These are phyloP conservation scores for Tarsius wallacei DNA, from an alignment of 2,797 vertebrate genomes.

Conservation along the genomic window DNA sequence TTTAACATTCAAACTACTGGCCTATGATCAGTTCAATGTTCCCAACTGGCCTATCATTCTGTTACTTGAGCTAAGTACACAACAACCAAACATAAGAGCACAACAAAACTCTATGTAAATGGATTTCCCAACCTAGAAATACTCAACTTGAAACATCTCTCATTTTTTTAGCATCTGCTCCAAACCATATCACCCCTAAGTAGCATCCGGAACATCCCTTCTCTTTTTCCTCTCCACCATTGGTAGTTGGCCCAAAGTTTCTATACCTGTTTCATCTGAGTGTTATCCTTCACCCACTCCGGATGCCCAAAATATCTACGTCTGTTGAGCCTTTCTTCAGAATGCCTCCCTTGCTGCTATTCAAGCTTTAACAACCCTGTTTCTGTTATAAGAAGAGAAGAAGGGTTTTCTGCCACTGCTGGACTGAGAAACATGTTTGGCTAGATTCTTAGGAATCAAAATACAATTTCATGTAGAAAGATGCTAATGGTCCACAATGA, in stretches of 20 bases:
- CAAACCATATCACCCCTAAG: not conserved
- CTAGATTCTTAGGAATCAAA: slow-evolving; percentile 61
- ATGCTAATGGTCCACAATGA: slow-evolving; percentile 34
- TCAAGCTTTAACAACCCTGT: slow-evolving; percentile 34
- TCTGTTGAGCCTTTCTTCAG: slow-evolving; percentile 10
- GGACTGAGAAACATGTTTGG: not conserved
- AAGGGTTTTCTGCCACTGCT: not conserved
- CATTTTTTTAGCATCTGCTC: not conserved
- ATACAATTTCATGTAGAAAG: slow-evolving; percentile 38
- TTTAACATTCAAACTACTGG: slow-evolving; percentile 48
- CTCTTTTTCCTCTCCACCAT: slow-evolving; percentile 11
- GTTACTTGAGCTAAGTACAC: not conserved
- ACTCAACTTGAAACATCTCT: slow-evolving; percentile 10
- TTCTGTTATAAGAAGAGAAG: not conserved
- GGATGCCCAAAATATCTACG: not conserved
- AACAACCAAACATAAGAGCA: not conserved
- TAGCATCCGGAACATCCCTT: slow-evolving; percentile 17
- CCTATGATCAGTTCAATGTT: slow-evolving; percentile 23
- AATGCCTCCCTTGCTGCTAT: slow-evolving; percentile 24
- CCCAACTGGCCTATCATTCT: not conserved
- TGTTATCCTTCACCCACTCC: not conserved
- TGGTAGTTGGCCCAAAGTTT: not conserved
- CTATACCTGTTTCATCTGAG: not conserved
- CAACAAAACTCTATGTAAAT: slow-evolving; percentile 31
- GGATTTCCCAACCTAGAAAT: not conserved